phyloP scores from a whole-genome alignment of 2,888 invertebrate species.

The Capitulum mitella region DNA sequence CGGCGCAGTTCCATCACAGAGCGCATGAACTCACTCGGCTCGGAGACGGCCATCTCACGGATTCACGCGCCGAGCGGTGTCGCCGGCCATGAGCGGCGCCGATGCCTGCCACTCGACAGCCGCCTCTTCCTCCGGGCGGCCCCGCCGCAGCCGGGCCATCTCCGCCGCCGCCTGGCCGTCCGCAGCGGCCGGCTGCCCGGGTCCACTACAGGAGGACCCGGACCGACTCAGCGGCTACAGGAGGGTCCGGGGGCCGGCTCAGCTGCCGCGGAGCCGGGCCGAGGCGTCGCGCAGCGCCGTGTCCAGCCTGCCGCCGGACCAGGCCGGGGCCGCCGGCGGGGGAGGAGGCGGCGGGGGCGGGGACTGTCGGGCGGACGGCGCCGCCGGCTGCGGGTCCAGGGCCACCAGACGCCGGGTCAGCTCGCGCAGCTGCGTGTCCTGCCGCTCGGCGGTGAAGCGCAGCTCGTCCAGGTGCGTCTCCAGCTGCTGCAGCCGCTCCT shows the following conservation, averaged over 20 bases:
- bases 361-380: background rate
- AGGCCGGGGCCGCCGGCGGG: background rate
- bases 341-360: background rate
- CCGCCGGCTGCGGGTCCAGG: background rate
- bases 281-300: background rate
- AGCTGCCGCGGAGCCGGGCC: background rate
- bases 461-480: conserved; percentile 52
- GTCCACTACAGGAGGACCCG: no score
- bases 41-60: no score
- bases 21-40: no score
- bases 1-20: no score
- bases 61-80: no score
- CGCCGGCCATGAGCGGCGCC: no score
- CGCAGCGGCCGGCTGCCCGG: no score
- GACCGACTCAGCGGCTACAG: no score
- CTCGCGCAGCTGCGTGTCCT: conserved; percentile 71
- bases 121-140: no score
- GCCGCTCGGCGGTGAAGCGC: conserved; percentile 52
- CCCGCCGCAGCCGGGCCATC: no score
- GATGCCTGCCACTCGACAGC: no score
- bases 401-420: conserved; percentile 51
- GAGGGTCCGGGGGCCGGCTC: background rate
- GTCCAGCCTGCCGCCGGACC: background rate
- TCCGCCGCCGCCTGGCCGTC: no score
- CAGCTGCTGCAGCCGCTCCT: conserved; percentile 59